phyloP scores from a whole-genome alignment of 2,797 vertebrate species.

The Spinibarbus caldwelli region DNA sequence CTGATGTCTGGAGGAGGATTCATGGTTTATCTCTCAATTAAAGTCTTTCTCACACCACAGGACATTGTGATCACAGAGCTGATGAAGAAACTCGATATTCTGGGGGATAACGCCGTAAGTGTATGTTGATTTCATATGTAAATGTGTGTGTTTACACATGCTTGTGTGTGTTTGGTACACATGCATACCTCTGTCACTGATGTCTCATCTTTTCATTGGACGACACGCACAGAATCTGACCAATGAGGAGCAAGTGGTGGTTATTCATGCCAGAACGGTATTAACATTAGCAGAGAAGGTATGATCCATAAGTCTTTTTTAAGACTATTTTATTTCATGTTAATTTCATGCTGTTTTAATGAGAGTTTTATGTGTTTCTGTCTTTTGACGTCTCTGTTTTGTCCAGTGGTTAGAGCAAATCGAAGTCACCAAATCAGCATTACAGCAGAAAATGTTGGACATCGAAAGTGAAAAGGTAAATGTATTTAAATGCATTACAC shows the following conservation, averaged over 20 bases:
- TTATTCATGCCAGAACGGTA: conserved; percentile 94
- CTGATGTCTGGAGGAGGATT: background rate
- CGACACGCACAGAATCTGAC: conserved; percentile 84
- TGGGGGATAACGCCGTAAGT: conserved; percentile 99
- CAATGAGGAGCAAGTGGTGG: conserved; percentile 94
- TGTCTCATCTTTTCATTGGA: conserved; percentile 51
- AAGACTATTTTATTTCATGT: background rate
- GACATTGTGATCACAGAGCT: conserved; percentile 91
- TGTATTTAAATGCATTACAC: conserved; percentile 56
- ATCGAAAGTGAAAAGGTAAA: conserved; percentile 93
- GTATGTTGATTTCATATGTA: conserved; percentile 95
- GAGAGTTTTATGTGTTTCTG: background rate
- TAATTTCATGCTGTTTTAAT: background rate
- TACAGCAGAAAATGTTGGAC: conserved; percentile 95
- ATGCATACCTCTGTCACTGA: conserved; percentile 14
- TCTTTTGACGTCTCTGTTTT: background rate
- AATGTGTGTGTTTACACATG: conserved; percentile 57
- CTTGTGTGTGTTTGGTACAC: conserved; percentile 35
- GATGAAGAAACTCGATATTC: conserved; percentile 97
- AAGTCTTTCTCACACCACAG: conserved; percentile 71
- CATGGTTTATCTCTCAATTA: background rate
- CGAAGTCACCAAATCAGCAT: conserved; percentile 85
- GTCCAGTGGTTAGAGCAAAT: conserved; percentile 95
- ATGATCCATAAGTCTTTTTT: too few relatives aligned
- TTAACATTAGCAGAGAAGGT: conserved; percentile 96